Evolutionary conservation across 2,888 invertebrate genomes (phyloP).

Genomic region (Habrosyne pyritoides): DNA sequence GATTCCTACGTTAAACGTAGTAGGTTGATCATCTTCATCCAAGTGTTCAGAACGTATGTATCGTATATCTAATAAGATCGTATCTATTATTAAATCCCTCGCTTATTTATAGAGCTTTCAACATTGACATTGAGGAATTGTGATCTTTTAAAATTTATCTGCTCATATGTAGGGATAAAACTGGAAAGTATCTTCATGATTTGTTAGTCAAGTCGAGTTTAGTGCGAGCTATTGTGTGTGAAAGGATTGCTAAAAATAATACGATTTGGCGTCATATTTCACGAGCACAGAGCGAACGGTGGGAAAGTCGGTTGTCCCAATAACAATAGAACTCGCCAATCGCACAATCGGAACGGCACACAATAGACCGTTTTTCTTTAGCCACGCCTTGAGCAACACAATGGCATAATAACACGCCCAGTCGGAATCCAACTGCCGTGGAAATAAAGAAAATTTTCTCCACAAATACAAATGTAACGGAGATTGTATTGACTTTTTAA

Average conservation of each 20-base stretch:
- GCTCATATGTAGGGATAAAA: neutral
- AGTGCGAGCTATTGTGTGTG: constrained; percentile 19
- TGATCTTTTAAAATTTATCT: neutral
- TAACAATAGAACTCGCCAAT: constrained; percentile 75
- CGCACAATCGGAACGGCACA: constrained; percentile 59
- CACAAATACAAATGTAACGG: constrained; percentile 72
- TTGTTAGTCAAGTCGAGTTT: neutral
- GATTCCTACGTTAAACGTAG: too few species aligned
- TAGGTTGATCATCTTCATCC: constrained; percentile 14
- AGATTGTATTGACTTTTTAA: constrained; percentile 83
- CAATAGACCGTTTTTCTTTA: constrained; percentile 73
- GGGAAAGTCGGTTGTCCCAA: constrained; percentile 48
- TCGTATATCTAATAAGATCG: too few species aligned
- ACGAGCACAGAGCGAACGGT: constrained; percentile 44
- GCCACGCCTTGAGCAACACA: constrained; percentile 75
- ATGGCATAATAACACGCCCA: constrained; percentile 72
- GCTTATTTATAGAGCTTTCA: constrained; percentile 29
- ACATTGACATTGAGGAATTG: constrained; percentile 36
- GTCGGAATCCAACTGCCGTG: constrained; percentile 51
- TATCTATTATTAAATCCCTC: neutral
- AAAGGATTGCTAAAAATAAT: constrained; percentile 25
- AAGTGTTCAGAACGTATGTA: neutral
- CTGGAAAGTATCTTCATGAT: neutral
- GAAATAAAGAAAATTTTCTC: constrained; percentile 79
- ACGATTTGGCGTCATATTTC: constrained; percentile 33